These are phyloP conservation scores for Chironomus striatipennis DNA, from an alignment of 1,140 invertebrate genomes.

Conservation along the genomic window DNA sequence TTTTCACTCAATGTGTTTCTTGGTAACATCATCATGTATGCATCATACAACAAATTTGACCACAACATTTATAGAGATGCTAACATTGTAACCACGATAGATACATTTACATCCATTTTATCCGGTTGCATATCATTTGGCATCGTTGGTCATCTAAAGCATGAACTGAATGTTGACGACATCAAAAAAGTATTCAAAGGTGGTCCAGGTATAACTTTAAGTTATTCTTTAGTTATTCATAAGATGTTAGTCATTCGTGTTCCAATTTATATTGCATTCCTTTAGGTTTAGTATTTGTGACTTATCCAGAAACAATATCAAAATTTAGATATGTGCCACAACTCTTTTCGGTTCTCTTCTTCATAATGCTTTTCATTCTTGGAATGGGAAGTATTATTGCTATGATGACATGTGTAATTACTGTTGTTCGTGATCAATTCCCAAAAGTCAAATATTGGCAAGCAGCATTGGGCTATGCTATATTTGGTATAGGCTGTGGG, in stretches of 20 bases:
- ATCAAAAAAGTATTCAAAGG: conserved; percentile 28
- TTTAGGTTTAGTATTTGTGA: conserved; percentile 62
- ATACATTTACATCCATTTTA: conserved; percentile 74
- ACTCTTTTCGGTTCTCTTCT: conserved; percentile 80
- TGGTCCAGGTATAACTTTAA: neutral
- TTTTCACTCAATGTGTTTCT: conserved; percentile 76
- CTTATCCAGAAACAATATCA: conserved; percentile 82
- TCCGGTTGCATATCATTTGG: conserved; percentile 83
- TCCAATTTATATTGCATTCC: conserved; percentile 50
- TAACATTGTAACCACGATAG: conserved; percentile 63
- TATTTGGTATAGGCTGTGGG: conserved; percentile 55
- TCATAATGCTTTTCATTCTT: conserved; percentile 75
- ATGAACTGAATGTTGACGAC: conserved; percentile 47
- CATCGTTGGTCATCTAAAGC: conserved; percentile 65
- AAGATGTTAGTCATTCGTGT: conserved; percentile 24
- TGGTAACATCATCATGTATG: conserved; percentile 70
- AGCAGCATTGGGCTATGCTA: conserved; percentile 49
- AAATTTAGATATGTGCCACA: conserved; percentile 70
- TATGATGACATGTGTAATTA: conserved; percentile 55
- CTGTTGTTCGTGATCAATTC: conserved; percentile 61
- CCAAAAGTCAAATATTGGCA: conserved; percentile 50
- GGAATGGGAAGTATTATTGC: conserved; percentile 67
- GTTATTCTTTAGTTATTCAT: neutral
- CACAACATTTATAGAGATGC: conserved; percentile 69
- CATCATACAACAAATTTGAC: conserved; percentile 72